phyloP scores from a whole-genome alignment of 1,140 invertebrate genomes.

The Sitophilus oryzae region DNA sequence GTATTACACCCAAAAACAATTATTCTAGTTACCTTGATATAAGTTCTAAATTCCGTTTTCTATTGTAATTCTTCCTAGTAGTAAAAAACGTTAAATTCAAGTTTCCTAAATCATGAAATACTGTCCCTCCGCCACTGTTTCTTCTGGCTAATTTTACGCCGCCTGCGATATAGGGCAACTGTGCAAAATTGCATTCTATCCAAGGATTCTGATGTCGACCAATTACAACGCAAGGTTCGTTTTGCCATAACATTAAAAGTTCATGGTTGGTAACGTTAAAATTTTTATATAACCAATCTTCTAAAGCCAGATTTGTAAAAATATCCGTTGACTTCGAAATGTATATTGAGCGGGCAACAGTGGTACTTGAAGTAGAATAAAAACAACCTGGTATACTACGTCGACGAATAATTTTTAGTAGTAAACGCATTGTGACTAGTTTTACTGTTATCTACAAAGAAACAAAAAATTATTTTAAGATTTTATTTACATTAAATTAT shows the following conservation, averaged over 20 bases:
- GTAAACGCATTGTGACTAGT: slow-evolving; percentile 5
- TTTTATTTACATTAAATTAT: no score
- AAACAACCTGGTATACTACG: not conserved
- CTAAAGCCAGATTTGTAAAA: slow-evolving; percentile 84
- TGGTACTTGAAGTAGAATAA: not conserved
- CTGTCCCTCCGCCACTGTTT: slow-evolving; percentile 94
- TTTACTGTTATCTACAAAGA: no score
- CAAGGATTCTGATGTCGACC: slow-evolving; percentile 97
- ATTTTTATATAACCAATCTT: slow-evolving; percentile 90
- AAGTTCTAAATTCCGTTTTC: slow-evolving; percentile 78
- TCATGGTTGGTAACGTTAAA: slow-evolving; percentile 74
- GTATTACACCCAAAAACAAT: no score
- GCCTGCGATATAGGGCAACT: slow-evolving; percentile 48
- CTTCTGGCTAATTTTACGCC: slow-evolving; percentile 72
- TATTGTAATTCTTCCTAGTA: slow-evolving; percentile 66
- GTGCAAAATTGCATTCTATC: slow-evolving; percentile 72
- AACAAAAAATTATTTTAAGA: no score
- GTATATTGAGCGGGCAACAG: slow-evolving; percentile 15
- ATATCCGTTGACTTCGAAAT: slow-evolving; percentile 86
- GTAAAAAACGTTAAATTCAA: slow-evolving; percentile 90
- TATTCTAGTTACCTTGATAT: slow-evolving; percentile 61
- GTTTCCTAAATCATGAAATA: slow-evolving; percentile 93
- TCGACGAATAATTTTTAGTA: not conserved
- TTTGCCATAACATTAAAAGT: slow-evolving; percentile 83
- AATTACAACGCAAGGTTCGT: slow-evolving; percentile 89